Evolutionary conservation across 2,113 vertebrate genomes (phyloP).

Genomic region (Tragelaphus imberbis): DNA sequence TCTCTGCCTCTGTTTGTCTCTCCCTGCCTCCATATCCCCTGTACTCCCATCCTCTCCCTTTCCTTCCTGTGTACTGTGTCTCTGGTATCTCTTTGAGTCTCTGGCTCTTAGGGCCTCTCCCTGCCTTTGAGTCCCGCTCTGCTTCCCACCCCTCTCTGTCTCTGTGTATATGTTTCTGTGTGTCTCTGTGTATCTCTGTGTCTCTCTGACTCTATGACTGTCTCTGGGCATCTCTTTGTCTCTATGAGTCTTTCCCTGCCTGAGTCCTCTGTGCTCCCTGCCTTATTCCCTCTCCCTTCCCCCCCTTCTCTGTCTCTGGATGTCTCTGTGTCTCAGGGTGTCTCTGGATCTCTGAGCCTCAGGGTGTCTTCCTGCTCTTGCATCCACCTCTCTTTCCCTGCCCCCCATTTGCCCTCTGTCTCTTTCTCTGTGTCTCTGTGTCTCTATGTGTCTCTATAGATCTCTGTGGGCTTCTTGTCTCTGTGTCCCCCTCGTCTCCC

Average conservation of each 20-base stretch:
- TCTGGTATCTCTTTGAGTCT: slow-evolving; percentile 71
- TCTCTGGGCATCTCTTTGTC: slow-evolving; percentile 72
- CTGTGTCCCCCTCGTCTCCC: background rate
- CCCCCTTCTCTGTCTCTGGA: slow-evolving; percentile 42
- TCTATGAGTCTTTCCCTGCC: slow-evolving; percentile 76
- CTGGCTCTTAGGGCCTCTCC: slow-evolving; percentile 70
- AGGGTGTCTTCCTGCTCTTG: background rate
- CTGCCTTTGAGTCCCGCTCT: slow-evolving; percentile 65
- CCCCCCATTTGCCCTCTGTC: background rate
- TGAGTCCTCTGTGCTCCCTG: slow-evolving; percentile 54
- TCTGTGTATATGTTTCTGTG: slow-evolving; percentile 40
- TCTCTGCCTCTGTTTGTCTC: slow-evolving; percentile 76
- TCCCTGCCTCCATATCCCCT: slow-evolving; percentile 71
- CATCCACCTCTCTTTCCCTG: background rate
- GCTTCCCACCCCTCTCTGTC: slow-evolving; percentile 72
- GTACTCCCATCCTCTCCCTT: background rate
- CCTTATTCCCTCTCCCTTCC: background rate
- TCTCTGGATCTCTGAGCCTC: slow-evolving; percentile 56
- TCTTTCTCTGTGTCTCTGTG: slow-evolving; percentile 12
- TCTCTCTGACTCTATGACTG: slow-evolving; percentile 70
- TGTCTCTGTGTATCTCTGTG: slow-evolving; percentile 55
- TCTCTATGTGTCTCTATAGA: slow-evolving; percentile 62
- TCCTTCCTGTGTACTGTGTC: slow-evolving; percentile 65
- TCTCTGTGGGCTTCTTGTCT: slow-evolving; percentile 56
- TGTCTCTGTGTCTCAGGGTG: slow-evolving; percentile 37